Evolutionary conservation across 2,113 vertebrate genomes (phyloP), one percentile per base, ranked within the genome.

Genomic region (Silurus asotus): DNA sequence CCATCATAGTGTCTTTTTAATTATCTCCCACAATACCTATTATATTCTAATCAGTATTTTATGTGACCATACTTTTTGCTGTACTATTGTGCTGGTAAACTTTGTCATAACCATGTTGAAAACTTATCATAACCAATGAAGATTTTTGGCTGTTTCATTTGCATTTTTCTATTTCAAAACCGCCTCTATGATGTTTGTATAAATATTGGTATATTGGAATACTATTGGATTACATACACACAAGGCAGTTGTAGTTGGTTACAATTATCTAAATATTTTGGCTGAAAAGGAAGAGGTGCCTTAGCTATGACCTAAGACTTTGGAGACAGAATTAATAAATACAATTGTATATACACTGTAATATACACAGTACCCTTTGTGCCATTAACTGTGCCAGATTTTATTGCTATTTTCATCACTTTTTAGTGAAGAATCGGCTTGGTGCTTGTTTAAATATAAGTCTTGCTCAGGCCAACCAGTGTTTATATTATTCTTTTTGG

Each of bases 401-500:
- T 84, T 51, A n/a, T 67, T 82, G 51, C 19, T 51, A 58, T 55
- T 83, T 83, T 70, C 8, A 69, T 45, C 19, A 61, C 28, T 59
- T 53, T 48, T 37, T 62, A 8, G 51, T 69, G 64, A 15, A 83
- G 70, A 56, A 6, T 82, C n/a, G 48, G 25, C n/a, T 55, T 69
- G 51, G 61, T 82, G 14, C 49, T 67, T 25, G 48, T 55, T 67
- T 69, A 67, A 67, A 15, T 28, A 48, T 53, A 37, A 49, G n/a
- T 72, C 20, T n/a, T n/a, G 8, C 59, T 58, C 23, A 80, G 28
- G 25, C 77, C 64, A 48, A 28, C 11, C 64, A 59, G 76, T 56
- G 76, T 28, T 70, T 62, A 85, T 48, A 49, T 79, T 64, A 49
- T 79, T 64, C 70, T 70, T 70, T 58, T 67, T 59, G 6, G 59